phyloP scores from a whole-genome alignment of 2,113 vertebrate species.

The Rhinogobius similis region DNA sequence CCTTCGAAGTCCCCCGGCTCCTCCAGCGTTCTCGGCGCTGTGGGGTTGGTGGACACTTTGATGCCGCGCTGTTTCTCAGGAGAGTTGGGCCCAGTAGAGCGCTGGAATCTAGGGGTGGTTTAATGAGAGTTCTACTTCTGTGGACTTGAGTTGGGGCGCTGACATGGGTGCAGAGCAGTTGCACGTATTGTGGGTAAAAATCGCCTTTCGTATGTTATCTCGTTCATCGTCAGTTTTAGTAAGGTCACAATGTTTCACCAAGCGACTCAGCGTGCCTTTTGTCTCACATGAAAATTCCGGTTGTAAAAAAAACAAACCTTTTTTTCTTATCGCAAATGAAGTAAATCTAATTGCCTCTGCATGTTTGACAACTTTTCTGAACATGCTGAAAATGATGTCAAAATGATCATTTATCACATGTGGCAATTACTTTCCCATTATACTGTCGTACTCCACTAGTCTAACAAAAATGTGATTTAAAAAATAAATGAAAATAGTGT shows the following conservation, averaged over 20 bases:
- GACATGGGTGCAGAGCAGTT: neutral
- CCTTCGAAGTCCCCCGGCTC: constrained; percentile 35
- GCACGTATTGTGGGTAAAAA: neutral
- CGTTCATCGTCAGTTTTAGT: neutral
- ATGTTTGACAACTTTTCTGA: neutral
- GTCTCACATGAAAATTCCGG: too few species aligned
- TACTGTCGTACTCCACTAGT: neutral
- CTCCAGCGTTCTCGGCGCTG: constrained; percentile 10
- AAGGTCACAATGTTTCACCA: neutral
- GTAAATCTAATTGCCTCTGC: neutral
- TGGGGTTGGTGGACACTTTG: constrained; percentile 24
- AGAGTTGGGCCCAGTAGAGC: neutral
- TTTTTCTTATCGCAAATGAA: neutral
- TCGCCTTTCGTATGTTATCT: neutral
- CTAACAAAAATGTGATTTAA: too few species aligned
- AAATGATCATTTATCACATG: neutral
- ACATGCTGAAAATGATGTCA: neutral
- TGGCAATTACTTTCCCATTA: neutral
- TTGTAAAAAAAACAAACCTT: too few species aligned
- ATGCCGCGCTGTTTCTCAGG: constrained; percentile 5
- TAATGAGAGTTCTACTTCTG: constrained; percentile 3
- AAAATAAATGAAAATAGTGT: too few species aligned
- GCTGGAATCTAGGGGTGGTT: neutral
- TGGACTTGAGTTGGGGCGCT: neutral
- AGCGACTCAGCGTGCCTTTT: too few species aligned